phyloP scores from a whole-genome alignment of 2,113 vertebrate species.

The Corapipo altera region DNA sequence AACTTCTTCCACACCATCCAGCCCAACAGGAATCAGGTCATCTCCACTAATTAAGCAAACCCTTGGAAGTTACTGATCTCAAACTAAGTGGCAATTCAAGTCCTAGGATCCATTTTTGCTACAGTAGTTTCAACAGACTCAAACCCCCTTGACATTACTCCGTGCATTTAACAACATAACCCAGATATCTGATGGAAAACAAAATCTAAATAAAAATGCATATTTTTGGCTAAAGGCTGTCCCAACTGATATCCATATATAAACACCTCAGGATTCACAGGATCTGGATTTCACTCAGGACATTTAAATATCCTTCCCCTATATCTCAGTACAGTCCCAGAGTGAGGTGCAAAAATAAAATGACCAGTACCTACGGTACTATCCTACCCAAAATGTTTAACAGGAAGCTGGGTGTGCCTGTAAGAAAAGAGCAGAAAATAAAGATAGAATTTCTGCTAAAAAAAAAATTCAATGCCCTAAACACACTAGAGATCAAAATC shows the following conservation, averaged over 20 bases:
- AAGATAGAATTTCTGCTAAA: neutral
- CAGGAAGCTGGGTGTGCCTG: conserved; percentile 3
- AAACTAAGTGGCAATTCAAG: neutral
- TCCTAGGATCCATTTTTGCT: neutral
- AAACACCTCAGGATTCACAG: neutral
- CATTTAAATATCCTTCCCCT: neutral
- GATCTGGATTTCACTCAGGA: neutral
- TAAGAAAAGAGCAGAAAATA: neutral
- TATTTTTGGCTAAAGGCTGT: conserved; percentile 25
- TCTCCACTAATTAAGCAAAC: neutral
- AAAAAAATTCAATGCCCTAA: neutral
- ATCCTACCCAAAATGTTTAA: neutral
- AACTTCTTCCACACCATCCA: neutral
- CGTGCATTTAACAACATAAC: neutral
- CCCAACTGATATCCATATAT: neutral
- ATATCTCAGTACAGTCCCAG: neutral
- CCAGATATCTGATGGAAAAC: conserved; percentile 14
- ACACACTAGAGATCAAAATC: neutral
- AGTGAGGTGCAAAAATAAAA: neutral
- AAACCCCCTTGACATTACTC: neutral
- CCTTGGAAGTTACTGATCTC: neutral
- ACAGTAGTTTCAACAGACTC: neutral
- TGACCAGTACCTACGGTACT: neutral
- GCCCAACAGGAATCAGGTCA: neutral
- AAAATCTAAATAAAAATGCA: conserved; percentile 27